Base-by-base conservation (phyloP, 1,140 invertebrate genomes). In the Mylabris phalerata region DNA sequence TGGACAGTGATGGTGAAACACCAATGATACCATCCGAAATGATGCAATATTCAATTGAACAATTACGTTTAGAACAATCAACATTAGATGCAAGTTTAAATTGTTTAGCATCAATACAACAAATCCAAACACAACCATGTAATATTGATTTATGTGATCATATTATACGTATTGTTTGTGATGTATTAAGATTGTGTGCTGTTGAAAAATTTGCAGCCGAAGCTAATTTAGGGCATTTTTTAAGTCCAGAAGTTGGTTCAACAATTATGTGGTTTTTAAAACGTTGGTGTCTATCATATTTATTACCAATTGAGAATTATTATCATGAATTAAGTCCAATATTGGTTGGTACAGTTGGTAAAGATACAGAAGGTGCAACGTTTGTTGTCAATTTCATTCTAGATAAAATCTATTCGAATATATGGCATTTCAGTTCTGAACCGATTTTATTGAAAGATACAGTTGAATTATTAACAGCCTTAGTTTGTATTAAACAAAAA, bases 191-290 rank as follows among this genome's bases (percentile, higher is more conserved):
- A 32, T 65, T 91, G 7, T 84, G 83, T 74, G 81, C 85, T 60
- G 79, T 90, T 19, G 84, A 89, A 68, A 84, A 80, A 57, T 75
- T 79, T 40, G 82, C 84, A 0, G 76, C 84, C 7, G 77, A 81
- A 38, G 80, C 80, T 2, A 82, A 84, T 66, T 70, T 86, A 38
- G 73, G 77, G 0, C 76, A 79, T 57, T 76, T 84, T 60, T 73
- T 93, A 11, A 93, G 90, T 75, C 91, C 92, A 0, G 88, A 93
- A 75, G 80, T 95, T 1, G 84, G 85, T 4, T 84, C 82, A 39
- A 88, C 84, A 1, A 76, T 89, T 24, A 83, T 90, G 54, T 94
- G 90, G 89, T 89, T 92, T 64, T 75, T 94, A 4, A 82, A 84
- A 49, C 80, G 85, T 62, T 93, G 87, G 85, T 82, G 84, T 38